Evolutionary conservation across 2,888 invertebrate genomes (phyloP), one percentile per base, ranked within the genome.

Genomic region (Diarsia mendica): DNA sequence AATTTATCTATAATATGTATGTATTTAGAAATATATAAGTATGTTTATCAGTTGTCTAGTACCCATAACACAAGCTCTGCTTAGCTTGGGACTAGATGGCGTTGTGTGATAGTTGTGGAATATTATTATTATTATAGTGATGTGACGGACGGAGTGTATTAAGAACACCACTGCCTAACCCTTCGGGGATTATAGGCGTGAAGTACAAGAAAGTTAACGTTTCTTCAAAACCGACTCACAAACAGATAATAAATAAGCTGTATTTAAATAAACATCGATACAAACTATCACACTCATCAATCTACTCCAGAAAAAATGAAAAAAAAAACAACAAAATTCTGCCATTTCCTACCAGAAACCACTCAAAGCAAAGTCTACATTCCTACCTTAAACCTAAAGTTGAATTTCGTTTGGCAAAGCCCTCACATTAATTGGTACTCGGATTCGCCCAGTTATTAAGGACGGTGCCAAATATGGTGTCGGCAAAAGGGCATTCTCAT

Each of bases 191-290:
- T 39, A 39, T 5, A 39, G 39, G 3, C 39, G 39, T 39, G 39
- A 39, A 39, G 39, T 39, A 39, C 39, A 58, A 8, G 15, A 63
- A 63, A n/a, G 4, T 13, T 44, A 44, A 6, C 0, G n/a, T 10
- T 51, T 51, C 13, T 61, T 33, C 4, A 63, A 46, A 49, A 46
- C 2, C 10, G 9, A 46, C 6, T 44, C 20, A 68, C 39, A 81
- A 80, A 81, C 64, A 72, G 68, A 80, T n/a, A 80, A 82, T 82
- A 77, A 80, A 82, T 63, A 82, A 39, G 11, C 44, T 13, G n/a
- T 15, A 72, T 77, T 82, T 77, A 82, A 70, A 72, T 76, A 13
- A 65, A 77, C 65, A 66, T 80, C 82, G 60, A 82, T 77, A 72
- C 23, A 28, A 46, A 67, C 33, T 58, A 80, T 82, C 80, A n/a